Evolutionary conservation across 2,113 vertebrate species (phyloP).

Genomic region (Romanogobio albipinnatus): DNA sequence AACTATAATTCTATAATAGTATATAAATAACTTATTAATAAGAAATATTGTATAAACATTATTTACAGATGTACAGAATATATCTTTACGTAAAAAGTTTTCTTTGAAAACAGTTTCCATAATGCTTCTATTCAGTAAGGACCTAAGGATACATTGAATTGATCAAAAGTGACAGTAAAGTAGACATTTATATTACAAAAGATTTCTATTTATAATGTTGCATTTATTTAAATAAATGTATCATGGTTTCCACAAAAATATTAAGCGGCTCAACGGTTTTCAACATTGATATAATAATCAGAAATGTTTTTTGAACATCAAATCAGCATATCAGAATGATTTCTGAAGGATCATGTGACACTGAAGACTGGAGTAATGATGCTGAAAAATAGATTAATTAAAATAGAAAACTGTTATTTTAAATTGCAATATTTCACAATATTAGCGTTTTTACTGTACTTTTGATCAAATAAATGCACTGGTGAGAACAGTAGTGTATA

Average conservation of each 20-base stretch:
- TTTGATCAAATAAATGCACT: background rate
- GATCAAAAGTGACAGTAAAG: background rate
- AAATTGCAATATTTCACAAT: background rate
- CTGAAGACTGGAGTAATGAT: background rate
- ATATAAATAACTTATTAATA: too few species aligned
- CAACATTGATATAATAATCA: background rate
- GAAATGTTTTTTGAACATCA: background rate
- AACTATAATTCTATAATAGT: too few species aligned
- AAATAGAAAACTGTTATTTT: too few species aligned
- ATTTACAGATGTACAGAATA: too few species aligned
- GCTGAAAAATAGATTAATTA: background rate
- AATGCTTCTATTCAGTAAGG: background rate
- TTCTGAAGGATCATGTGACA: background rate
- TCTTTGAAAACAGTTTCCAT: too few species aligned
- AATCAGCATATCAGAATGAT: background rate
- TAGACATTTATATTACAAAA: background rate
- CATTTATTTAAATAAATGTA: too few species aligned
- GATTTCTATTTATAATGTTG: background rate
- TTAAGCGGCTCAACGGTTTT: background rate
- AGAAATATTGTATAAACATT: too few species aligned
- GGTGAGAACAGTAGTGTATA: background rate
- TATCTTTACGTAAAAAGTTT: too few species aligned
- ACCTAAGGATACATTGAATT: background rate
- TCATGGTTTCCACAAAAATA: too few species aligned
- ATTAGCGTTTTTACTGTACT: background rate